A percentile compares a stretch with the other conserved stretches of the same genome.
Evolutionary conservation across 2,113 vertebrate genomes (phyloP).

Genomic region (Tretioscincus oriximinensis): DNA sequence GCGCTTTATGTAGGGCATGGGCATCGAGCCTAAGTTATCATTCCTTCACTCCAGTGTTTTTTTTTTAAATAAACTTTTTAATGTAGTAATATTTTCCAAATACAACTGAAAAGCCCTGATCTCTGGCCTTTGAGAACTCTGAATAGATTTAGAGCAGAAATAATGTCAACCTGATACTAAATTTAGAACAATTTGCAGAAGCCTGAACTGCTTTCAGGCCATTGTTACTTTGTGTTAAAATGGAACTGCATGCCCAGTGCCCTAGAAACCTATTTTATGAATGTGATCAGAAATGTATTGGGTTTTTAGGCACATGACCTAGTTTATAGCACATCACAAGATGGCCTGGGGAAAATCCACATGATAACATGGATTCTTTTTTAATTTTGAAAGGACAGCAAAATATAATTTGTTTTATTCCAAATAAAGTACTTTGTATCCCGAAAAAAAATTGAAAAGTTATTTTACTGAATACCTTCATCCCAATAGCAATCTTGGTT

Average conservation of each 20-base stretch:
- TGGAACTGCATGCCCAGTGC: slow-evolving; percentile 47
- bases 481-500: neutral
- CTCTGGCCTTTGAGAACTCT: slow-evolving; percentile 47
- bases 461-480: neutral
- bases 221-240: slow-evolving; percentile 44
- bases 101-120: slow-evolving; percentile 22
- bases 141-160: slow-evolving; percentile 43
- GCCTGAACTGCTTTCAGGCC: slow-evolving; percentile 38
- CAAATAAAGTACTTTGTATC: neutral
- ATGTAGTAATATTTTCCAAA: slow-evolving; percentile 25
- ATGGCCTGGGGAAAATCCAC: neutral
- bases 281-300: neutral
- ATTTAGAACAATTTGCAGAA: slow-evolving; percentile 58
- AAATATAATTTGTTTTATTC: neutral
- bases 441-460: neutral
- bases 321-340: neutral
- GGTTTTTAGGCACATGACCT: slow-evolving; percentile 6
- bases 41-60: neutral
- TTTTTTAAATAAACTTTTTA: neutral
- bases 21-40: neutral
- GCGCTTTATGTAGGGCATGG: neutral
- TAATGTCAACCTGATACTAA: slow-evolving; percentile 57
- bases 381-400: neutral
- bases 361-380: neutral
- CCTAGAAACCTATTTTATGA: slow-evolving; percentile 65